Base-by-base conservation (phyloP, 2,888 invertebrate genomes). In the Eustalomyia histrio region DNA sequence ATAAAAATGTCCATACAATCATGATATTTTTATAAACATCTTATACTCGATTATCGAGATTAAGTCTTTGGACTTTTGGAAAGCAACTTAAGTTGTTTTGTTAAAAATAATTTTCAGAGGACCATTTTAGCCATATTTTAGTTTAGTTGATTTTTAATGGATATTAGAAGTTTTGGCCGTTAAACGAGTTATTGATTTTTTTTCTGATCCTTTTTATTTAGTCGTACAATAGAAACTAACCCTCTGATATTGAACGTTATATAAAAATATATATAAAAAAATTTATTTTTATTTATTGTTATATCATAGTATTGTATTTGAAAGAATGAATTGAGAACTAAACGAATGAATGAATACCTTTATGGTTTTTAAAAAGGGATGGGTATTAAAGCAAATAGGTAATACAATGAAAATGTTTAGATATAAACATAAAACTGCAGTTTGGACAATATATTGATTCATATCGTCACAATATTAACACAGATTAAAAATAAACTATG, bases 1-100 rank as follows among this genome's bases (percentile, higher is more conserved):
- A 78, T 81, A 78, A 75, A 81, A 52, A 39, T 75, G 81, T 81
- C 74, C 71, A 75, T 79, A 79, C 60, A 73, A 61, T 29, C n/a
- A 29, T n/a, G 43, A 47, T 47, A n/a, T 47, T 47, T 47, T 6
- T 47, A 2, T 12, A 6, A 3, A 39, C 39, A 39, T 10, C 12
- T 12, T 1, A 29, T 7, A 29, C 39, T 39, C 39, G 14, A 12
- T 39, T 12, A 12, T 12, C 39, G 39, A 21, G 2, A 21, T 21
- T 21, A 21, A 21, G 4, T 21, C 21, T 21, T 3, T 21, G 21
- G 21, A 21, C 21, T 21, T 21, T 21, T 21, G 21, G 21, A 21
- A 21, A 21, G n/a, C n/a, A n/a, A n/a, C n/a, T n/a, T n/a, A n/a
- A n/a, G n/a, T n/a, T n/a, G n/a, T n/a, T n/a, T n/a, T n/a, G n/a